A percentile compares a stretch with the other conserved stretches of the same genome.
These are phyloP conservation scores for Catostomus latipinnis DNA, from an alignment of 2,797 vertebrate genomes.

Conservation along the genomic window DNA sequence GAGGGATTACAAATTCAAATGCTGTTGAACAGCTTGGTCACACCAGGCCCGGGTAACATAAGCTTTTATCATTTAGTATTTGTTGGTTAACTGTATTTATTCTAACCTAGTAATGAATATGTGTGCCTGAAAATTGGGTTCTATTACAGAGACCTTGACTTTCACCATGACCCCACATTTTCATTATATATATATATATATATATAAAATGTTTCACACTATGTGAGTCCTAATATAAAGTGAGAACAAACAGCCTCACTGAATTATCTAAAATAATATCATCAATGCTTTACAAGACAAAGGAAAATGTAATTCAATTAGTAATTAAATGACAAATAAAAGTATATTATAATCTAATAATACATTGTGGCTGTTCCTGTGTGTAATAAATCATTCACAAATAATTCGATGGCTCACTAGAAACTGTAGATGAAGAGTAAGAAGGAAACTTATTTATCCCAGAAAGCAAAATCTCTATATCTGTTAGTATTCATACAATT, in stretches of 20 bases:
- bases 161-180: no score
- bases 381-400: neutral
- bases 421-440: no score
- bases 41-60: neutral
- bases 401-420: no score
- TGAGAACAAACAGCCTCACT: conserved; percentile 7
- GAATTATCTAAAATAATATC: neutral
- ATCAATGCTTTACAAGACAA: neutral
- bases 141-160: no score
- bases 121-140: conserved; percentile 6
- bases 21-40: neutral
- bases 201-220: neutral
- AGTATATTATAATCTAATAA: no score
- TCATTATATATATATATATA: neutral
- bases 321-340: no score
- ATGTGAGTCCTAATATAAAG: neutral
- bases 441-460: no score
- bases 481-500: no score
- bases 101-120: neutral
- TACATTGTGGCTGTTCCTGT: no score
- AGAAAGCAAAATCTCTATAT: no score
- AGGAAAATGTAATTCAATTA: neutral
- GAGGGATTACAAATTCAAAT: neutral
- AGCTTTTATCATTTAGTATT: neutral
- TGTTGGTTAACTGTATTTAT: neutral